Base-by-base conservation (phyloP, 1,140 invertebrate genomes). In the Pteromalus puparum region DNA sequence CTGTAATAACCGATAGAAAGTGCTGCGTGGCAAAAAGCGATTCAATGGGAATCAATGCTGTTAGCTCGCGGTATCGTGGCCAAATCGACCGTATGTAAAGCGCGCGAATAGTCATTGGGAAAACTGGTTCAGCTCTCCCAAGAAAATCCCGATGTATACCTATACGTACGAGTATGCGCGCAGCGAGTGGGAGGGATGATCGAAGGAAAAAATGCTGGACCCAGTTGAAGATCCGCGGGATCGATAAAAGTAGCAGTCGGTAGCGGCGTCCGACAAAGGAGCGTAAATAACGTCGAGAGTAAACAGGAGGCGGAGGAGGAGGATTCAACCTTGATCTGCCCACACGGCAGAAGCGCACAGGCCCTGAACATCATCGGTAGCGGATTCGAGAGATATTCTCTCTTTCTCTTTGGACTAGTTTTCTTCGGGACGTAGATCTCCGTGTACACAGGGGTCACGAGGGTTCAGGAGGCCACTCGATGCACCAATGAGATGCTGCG, bases 401-500 rank as follows among this genome's bases (percentile, higher is more conserved):
- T 77, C n/a, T 76, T 26, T 72, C 72, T 53, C 38, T 83, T 74
- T 89, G 87, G 87, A 87, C 88, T 90, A 89, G 88, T 88, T 89
- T 86, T 87, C 84, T 65, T 85, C 68, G 75, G 77, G 83, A 85
- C 85, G 84, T 86, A 78, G 84, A 75, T 84, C 48, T 72, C 79
- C 10, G 38, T 42, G 10, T 42, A 42, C 1, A 42, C 6, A 83
- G 85, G 87, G 88, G 89, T 90, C 88, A 90, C 67, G 81, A 48
- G 21, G 87, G 89, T 89, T 89, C 87, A 88, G 86, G 86, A 88
- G 88, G 88, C 87, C 88, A 87, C 18, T 61, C 48, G 86, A 84
- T 87, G 86, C 67, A 80, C 88, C 87, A 88, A 88, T 87, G 86
- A 86, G 80, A 83, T 86, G 74, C 84, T 73, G 73, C 48, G 24